phyloP scores from a whole-genome alignment of 2,888 invertebrate genomes.

The Drosophila limbata region DNA sequence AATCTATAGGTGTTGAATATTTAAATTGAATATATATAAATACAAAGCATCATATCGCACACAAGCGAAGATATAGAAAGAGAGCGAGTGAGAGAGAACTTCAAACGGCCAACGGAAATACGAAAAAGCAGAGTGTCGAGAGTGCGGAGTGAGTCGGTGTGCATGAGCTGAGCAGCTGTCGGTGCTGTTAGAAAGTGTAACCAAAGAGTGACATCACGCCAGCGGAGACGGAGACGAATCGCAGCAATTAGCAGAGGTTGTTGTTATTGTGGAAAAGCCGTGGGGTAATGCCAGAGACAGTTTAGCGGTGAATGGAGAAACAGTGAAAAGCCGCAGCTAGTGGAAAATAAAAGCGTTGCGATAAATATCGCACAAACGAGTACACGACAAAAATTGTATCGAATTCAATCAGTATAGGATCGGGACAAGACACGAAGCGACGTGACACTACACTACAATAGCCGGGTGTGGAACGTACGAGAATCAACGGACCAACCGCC shows the following conservation, averaged over 20 bases:
- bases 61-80: slow-evolving; percentile 21
- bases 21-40: slow-evolving; percentile 74
- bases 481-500: slow-evolving; percentile 49
- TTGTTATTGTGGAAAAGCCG: slow-evolving; percentile 28
- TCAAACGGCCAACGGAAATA: slow-evolving; percentile 50
- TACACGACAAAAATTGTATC: slow-evolving; percentile 33
- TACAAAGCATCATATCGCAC: slow-evolving; percentile 52
- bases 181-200: slow-evolving; percentile 70
- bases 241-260: slow-evolving; percentile 44
- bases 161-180: slow-evolving; percentile 57
- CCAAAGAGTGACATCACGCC: slow-evolving; percentile 74
- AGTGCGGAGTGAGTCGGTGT: slow-evolving; percentile 45
- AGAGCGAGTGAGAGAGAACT: slow-evolving; percentile 12
- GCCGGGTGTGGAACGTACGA: slow-evolving; percentile 62
- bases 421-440: slow-evolving; percentile 11
- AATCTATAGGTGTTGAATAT: slow-evolving; percentile 76
- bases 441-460: slow-evolving; percentile 2
- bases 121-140: slow-evolving; percentile 35
- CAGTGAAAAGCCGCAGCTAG: slow-evolving; percentile 35
- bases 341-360: slow-evolving; percentile 35
- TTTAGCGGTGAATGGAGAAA: neutral
- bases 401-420: slow-evolving; percentile 6
- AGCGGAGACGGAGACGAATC: slow-evolving; percentile 22
- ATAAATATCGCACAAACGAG: slow-evolving; percentile 37
- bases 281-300: neutral